Evolutionary conservation across 2,797 vertebrate genomes (phyloP).

Genomic region (Megaceryle alcyon): DNA sequence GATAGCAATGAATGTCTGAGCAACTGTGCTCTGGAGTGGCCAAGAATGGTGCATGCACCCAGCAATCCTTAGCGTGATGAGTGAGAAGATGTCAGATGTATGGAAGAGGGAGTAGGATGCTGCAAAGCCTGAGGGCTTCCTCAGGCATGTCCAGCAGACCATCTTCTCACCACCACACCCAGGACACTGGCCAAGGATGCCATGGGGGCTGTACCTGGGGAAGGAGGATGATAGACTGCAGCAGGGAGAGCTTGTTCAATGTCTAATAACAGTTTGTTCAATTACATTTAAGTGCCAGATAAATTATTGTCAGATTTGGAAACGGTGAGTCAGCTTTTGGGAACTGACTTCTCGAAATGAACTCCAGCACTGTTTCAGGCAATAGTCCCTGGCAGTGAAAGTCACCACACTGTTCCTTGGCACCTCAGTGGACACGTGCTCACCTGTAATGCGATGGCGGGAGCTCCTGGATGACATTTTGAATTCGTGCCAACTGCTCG

Average conservation of each 20-base stretch:
- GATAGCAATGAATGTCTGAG: neutral
- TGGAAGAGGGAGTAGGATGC: neutral
- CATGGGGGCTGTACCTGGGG: fast-evolving
- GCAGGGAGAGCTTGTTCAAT: neutral
- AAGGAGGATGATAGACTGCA: neutral
- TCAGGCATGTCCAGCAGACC: neutral
- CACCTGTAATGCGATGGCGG: conserved; percentile 94
- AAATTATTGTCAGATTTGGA: neutral
- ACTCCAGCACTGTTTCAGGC: neutral
- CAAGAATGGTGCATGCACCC: neutral
- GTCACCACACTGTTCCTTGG: neutral
- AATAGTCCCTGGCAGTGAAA: neutral
- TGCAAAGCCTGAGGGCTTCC: neutral
- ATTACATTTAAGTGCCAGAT: neutral
- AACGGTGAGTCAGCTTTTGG: neutral
- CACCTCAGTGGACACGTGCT: neutral
- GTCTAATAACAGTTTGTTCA: neutral
- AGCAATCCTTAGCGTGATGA: neutral
- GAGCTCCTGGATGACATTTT: conserved; percentile 91
- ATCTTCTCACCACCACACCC: neutral
- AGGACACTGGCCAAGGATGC: neutral
- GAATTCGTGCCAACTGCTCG: conserved; percentile 87
- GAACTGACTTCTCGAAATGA: neutral
- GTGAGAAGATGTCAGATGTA: fast-evolving
- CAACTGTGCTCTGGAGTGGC: neutral